Evolutionary conservation across 1,140 invertebrate genomes (phyloP), one percentile per base, ranked within the genome.

Genomic region (Thaumatotibia leucotreta): DNA sequence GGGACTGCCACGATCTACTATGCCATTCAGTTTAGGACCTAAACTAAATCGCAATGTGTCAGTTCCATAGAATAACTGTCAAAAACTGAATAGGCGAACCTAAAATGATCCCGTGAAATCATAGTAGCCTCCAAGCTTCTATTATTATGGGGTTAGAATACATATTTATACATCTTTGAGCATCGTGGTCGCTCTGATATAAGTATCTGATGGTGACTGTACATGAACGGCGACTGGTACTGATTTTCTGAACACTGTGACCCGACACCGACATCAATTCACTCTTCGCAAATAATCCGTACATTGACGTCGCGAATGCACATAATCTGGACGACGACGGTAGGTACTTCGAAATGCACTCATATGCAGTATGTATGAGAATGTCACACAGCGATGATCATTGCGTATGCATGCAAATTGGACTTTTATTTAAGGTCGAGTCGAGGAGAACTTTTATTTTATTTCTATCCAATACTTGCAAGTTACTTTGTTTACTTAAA

Each of bases 231-330:
- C n/a, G n/a, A n/a, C n/a, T n/a, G n/a, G 5, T 45, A 45, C 39
- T 45, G 39, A 45, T 45, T 45, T 20, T 20, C 4, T 20, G 8
- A 17, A 45, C 39, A 45, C 39, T 45, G 39, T 45, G 39, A 20
- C 17, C 58, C 54, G 65, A 63, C 65, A 65, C 63, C 72, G 76
- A 79, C 78, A 80, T 83, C 79, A 80, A 79, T 83, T 79, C 70
- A 73, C 72, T 80, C 67, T 76, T 82, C 76, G 79, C 76, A 75
- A 82, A 86, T 86, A 86, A 88, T 83, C 85, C 80, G 83, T 77
- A 68, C 82, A 86, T 84, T 86, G 85, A 85, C 84, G 73, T 81
- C 68, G 78, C 73, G 65, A 77, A 64, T 80, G 78, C 78, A 76
- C 76, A 75, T 79, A 80, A 82, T 80, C 76, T 67, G 67, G 65